phyloP scores from a whole-genome alignment of 2,888 invertebrate species.

The Ctenicera cuprea region DNA sequence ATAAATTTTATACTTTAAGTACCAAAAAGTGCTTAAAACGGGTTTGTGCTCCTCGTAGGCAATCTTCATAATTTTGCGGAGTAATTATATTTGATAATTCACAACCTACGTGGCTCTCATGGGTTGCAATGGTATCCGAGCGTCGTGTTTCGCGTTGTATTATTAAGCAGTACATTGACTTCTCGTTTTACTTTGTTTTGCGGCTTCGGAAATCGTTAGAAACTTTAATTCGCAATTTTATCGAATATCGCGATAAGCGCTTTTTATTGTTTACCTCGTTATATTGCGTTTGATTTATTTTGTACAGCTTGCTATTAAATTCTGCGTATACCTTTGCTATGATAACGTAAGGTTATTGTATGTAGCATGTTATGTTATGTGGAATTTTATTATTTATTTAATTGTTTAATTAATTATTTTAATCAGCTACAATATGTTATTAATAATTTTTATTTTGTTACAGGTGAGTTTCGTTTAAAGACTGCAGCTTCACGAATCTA shows the following conservation, averaged over 20 bases:
- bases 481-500: too few relatives aligned
- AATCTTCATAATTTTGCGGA: neutral
- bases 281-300: neutral
- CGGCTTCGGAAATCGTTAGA: slow-evolving; percentile 47
- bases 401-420: too few relatives aligned
- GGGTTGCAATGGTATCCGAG: slow-evolving; percentile 8
- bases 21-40: slow-evolving; percentile 4
- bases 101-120: slow-evolving; percentile 18
- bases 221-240: slow-evolving; percentile 34
- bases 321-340: neutral
- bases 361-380: too few relatives aligned
- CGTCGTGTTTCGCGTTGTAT: slow-evolving; percentile 21
- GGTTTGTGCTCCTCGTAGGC: neutral
- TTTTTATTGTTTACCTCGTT: slow-evolving; percentile 10
- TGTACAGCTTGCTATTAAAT: neutral
- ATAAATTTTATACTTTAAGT: slow-evolving; percentile 14
- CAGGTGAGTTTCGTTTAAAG: too few relatives aligned
- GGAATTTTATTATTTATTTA: too few relatives aligned
- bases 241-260: slow-evolving; percentile 19
- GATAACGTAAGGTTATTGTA: too few relatives aligned
- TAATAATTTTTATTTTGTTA: too few relatives aligned
- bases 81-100: slow-evolving; percentile 41
- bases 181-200: slow-evolving; percentile 38
- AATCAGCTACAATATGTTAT: too few relatives aligned
- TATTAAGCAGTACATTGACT: slow-evolving; percentile 45